A percentile compares a stretch with the other conserved stretches of the same genome.
Evolutionary conservation across 2,888 invertebrate species (phyloP).

Genomic region (Andrena trimmerana): DNA sequence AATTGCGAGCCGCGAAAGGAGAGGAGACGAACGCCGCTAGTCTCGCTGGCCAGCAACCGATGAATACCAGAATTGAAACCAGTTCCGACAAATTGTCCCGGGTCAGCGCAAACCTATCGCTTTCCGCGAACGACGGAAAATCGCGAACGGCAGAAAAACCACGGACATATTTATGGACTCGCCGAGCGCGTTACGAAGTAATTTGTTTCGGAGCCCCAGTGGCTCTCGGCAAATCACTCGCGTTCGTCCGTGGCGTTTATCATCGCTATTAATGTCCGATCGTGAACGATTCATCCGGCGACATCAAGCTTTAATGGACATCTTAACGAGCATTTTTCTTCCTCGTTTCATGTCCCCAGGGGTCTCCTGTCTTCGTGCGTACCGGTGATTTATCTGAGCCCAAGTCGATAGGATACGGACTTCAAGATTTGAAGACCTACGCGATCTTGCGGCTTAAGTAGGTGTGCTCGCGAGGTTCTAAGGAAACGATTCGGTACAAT

Average conservation of each 20-base stretch:
- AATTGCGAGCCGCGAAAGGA: constrained; percentile 53
- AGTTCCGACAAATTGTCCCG: constrained; percentile 78
- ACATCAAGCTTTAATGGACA: not conserved
- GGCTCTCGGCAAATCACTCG: constrained; percentile 13
- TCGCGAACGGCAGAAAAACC: constrained; percentile 35
- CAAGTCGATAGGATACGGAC: not conserved
- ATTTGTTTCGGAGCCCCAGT: constrained; percentile 41
- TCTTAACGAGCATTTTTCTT: not conserved
- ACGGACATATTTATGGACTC: constrained; percentile 45
- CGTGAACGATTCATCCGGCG: constrained; percentile 1
- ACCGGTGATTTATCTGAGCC: not conserved
- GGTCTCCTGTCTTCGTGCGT: not conserved
- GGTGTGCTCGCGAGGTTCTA: too few species aligned
- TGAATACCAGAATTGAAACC: constrained; percentile 79
- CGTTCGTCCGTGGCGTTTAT: constrained; percentile 14
- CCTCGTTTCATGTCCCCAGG: not conserved
- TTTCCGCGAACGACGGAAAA: constrained; percentile 52
- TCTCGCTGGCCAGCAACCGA: constrained; percentile 48
- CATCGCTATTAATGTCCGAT: constrained; percentile 17
- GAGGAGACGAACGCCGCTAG: constrained; percentile 39
- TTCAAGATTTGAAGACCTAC: too few species aligned
- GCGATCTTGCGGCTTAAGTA: too few species aligned
- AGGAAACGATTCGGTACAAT: constrained; percentile 65
- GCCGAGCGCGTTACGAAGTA: constrained; percentile 37
- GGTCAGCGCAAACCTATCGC: constrained; percentile 51